Percentiles rank a stretch among this genome's conserved stretches.
Conservation (phyloP, 1,140 invertebrate genomes). For the Drosophila pectinifera region DNA sequence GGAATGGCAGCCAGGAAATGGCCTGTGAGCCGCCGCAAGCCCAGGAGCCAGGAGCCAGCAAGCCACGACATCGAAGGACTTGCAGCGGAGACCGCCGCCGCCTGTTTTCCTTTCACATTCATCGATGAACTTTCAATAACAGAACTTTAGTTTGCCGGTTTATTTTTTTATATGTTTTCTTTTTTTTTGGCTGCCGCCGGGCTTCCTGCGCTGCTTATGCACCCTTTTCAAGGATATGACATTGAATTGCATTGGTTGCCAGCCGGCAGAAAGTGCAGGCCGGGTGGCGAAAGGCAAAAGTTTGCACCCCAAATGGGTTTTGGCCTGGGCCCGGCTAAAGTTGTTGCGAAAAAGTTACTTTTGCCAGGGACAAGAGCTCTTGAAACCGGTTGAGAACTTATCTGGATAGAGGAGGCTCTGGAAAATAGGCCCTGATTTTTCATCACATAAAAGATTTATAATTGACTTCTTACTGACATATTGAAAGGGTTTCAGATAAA, state of each 20-base stretch:
- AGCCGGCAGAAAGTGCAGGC: constrained; percentile 46
- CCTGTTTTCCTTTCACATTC: constrained; percentile 60
- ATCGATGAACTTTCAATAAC: constrained; percentile 82
- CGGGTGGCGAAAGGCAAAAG: constrained; percentile 38
- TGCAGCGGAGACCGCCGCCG: constrained; percentile 29
- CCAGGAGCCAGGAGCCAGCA: constrained; percentile 33
- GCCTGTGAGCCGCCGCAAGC: constrained; percentile 73
- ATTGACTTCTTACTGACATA: constrained; percentile 18
- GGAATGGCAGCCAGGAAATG: constrained; percentile 72
- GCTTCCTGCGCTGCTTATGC: constrained; percentile 42
- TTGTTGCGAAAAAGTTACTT: constrained; percentile 49
- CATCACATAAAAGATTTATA: constrained; percentile 32
- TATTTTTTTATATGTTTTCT: constrained; percentile 7
- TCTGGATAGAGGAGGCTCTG: constrained; percentile 16
- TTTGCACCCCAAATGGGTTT: constrained; percentile 25
- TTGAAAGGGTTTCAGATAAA: neutral
- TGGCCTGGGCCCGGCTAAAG: constrained; percentile 11
- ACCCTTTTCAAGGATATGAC: constrained; percentile 76
- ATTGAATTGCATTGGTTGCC: constrained; percentile 72
- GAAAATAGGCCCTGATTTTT: constrained; percentile 12
- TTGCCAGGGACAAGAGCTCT: constrained; percentile 25
- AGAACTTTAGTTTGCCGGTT: constrained; percentile 51
- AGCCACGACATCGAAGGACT: constrained; percentile 35
- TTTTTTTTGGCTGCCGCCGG: constrained; percentile 26
- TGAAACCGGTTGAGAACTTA: constrained; percentile 23